Base-by-base conservation (phyloP, 2,888 invertebrate genomes). In the Zonitis immaculata region DNA sequence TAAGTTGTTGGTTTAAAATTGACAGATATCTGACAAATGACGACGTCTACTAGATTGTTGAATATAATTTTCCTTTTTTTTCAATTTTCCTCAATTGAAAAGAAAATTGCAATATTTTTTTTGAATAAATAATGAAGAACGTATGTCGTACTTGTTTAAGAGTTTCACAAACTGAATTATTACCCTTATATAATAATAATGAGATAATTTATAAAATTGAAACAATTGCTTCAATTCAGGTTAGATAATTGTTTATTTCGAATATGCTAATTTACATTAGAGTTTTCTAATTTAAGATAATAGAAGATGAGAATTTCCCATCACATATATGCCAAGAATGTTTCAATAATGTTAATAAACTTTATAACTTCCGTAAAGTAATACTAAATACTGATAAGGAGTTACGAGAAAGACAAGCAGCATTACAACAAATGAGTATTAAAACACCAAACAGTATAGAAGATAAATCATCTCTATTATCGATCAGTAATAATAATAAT, bases 311-410 rank as follows among this genome's bases (percentile, higher is more conserved):
- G 6, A 56, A 62, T 30, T 65, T 64, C 42, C 66, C 69, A 20
- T 59, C 63, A 11, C 57, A 56, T 47, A 69, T 71, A 18, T 71
- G 71, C 43, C 58, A 63, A 43, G 66, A 67, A 55, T 71, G 71
- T 52, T 45, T 61, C 5, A 57, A 54, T 12, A 70, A 70, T 49
- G 55, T 70, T 32, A 68, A 67, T 45, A 62, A 54, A 47, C 62
- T 67, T 26, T 69, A 64, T 48, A 66, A 65, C 49, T 71, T 71
- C 54, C 59, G 66, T 42, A 66, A 68, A 61, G 61, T 68, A 4
- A 65, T 71, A 28, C 63, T 66, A 42, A 64, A 65, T 44, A 60
- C 57, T 44, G 61, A 70, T 44, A 57, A 56, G 30, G 68, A 68
- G 51, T 54, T 69, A 47, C 54, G 47, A 43, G 59, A 64, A 32